These are phyloP conservation scores for Meteorus colon DNA, from an alignment of 2,888 invertebrate genomes.

Conservation along the genomic window DNA sequence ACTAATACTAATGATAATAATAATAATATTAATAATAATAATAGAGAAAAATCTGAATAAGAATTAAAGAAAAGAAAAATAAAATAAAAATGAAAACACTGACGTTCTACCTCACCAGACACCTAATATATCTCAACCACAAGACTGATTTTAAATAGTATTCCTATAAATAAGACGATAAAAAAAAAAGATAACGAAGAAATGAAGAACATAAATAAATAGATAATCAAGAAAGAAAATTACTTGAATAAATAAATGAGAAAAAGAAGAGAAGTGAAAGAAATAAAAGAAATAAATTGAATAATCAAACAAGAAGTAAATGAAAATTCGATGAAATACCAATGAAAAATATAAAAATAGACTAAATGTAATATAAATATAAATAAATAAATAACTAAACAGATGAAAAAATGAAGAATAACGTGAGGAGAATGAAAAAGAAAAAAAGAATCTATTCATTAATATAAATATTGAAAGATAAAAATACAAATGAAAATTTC, in stretches of 20 bases:
- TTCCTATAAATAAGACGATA: constrained; percentile 66
- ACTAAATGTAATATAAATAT: too few relatives aligned
- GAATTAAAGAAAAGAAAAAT: neutral
- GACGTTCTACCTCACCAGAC: constrained; percentile 72
- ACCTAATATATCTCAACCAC: constrained; percentile 73
- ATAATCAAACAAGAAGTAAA: too few relatives aligned
- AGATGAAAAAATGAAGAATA: neutral
- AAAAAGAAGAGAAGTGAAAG: constrained; percentile 14
- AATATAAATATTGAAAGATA: neutral
- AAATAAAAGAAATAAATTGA: neutral
- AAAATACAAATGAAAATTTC: neutral
- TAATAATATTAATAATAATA: constrained; percentile 1
- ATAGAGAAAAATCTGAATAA: constrained; percentile 29
- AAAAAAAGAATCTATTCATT: neutral
- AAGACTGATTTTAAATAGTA: constrained; percentile 74
- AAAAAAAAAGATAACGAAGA: constrained; percentile 50
- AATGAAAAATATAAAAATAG: too few relatives aligned
- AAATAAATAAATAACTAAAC: too few relatives aligned
- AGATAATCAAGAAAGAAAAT: constrained; percentile 50
- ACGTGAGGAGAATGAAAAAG: neutral
- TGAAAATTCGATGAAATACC: too few relatives aligned
- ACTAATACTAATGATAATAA: neutral
- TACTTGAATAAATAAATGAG: constrained; percentile 42
- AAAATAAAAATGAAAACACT: constrained; percentile 61
- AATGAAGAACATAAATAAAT: constrained; percentile 46